A percentile compares a stretch with the other conserved stretches of the same genome.
Evolutionary conservation across 2,113 vertebrate genomes (phyloP).

Genomic region (Coptodon rendalli): DNA sequence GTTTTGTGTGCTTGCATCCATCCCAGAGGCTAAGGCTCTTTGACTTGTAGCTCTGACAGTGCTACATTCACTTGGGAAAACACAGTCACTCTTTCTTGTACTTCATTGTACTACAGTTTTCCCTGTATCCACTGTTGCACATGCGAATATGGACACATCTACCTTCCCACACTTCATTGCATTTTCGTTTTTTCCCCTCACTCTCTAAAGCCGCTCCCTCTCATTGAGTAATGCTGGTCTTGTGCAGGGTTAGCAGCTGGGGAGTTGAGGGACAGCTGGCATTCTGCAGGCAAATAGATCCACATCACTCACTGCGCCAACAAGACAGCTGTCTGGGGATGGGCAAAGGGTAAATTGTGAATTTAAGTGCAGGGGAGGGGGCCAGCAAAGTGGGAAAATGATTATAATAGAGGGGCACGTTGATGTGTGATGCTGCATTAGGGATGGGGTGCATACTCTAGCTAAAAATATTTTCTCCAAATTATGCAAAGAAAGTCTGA

Average conservation of each 20-base stretch:
- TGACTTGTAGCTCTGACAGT: not conserved
- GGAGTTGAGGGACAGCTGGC: slow-evolving; percentile 49
- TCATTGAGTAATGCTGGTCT: slow-evolving; percentile 27
- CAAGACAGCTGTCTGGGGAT: slow-evolving; percentile 16
- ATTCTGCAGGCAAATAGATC: slow-evolving; percentile 35
- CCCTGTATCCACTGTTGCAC: not conserved
- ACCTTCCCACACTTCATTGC: not conserved
- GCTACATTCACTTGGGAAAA: not conserved
- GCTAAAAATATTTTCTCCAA: not conserved
- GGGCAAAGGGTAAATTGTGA: not conserved
- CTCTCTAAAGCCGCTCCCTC: slow-evolving; percentile 8
- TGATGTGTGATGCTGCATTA: not conserved
- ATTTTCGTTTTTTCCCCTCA: not conserved
- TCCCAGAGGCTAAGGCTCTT: not conserved
- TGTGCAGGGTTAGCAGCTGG: slow-evolving; percentile 38
- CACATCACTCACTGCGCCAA: slow-evolving; percentile 1
- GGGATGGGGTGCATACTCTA: not conserved
- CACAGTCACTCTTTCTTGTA: not conserved
- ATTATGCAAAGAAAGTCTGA: not conserved
- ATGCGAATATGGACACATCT: not conserved
- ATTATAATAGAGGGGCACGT: not conserved
- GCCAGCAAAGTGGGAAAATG: not conserved
- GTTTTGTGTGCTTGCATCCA: not conserved
- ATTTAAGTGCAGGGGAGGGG: not conserved
- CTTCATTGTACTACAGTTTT: not conserved